Conservation (phyloP, 1,140 invertebrate species). For the Bombyx mandarina region DNA sequence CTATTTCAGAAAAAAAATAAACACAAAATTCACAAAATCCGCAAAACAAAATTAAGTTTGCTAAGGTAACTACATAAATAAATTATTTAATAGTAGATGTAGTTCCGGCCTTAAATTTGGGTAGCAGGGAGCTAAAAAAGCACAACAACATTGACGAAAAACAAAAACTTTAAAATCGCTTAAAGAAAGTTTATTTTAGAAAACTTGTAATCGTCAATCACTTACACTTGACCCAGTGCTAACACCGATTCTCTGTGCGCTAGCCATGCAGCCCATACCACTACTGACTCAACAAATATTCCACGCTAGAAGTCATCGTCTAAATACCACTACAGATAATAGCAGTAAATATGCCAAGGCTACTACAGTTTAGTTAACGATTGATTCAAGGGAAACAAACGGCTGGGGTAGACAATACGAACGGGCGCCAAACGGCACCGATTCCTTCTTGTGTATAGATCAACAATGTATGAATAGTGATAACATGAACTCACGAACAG, state of each 20-base stretch:
- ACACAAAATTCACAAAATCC: too few relatives aligned
- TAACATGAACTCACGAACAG: too few relatives aligned
- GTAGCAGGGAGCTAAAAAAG: too few relatives aligned
- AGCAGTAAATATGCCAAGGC: slow-evolving; percentile 29
- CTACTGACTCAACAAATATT: slow-evolving; percentile 8
- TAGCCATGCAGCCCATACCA: slow-evolving; percentile 43
- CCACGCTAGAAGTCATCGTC: slow-evolving; percentile 1
- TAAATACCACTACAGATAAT: slow-evolving; percentile 14
- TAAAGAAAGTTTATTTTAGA: not conserved
- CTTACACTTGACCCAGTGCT: slow-evolving; percentile 18
- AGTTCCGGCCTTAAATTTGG: too few relatives aligned
- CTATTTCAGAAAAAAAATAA: too few relatives aligned
- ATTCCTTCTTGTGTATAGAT: slow-evolving; percentile 10
- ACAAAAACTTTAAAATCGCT: not conserved
- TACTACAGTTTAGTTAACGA: slow-evolving; percentile 10
- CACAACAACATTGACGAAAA: too few relatives aligned
- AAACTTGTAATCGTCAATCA: not conserved
- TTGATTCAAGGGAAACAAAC: slow-evolving; percentile 2
- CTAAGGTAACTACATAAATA: too few relatives aligned
- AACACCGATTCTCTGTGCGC: slow-evolving; percentile 25
- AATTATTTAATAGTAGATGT: too few relatives aligned
- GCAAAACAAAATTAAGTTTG: too few relatives aligned
- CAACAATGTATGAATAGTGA: too few relatives aligned
- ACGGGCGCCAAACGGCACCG: slow-evolving; percentile 10
- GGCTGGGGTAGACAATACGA: slow-evolving; percentile 10